Evolutionary conservation across 2,797 vertebrate species (phyloP).

Genomic region (Chromobotia macracanthus): DNA sequence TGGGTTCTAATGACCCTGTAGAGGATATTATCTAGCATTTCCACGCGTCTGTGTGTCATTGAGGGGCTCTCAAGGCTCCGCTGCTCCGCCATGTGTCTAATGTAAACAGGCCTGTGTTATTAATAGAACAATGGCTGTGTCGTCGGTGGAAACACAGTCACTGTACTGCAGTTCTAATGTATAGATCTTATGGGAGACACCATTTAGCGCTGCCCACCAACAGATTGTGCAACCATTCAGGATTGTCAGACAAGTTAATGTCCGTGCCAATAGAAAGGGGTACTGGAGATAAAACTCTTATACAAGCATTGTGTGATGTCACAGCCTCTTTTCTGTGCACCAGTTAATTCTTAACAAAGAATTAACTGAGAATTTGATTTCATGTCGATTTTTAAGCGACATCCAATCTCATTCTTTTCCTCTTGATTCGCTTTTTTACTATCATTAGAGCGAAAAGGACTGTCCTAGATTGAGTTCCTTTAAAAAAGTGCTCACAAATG

Average conservation of each 20-base stretch:
- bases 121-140: constrained; percentile 34
- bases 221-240: neutral
- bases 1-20: neutral
- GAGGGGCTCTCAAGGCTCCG: constrained; percentile 28
- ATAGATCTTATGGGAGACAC: constrained; percentile 29
- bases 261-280: neutral
- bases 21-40: constrained; percentile 30
- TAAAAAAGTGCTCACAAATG: neutral
- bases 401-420: neutral
- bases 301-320: too few relatives aligned
- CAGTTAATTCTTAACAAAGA: too few relatives aligned
- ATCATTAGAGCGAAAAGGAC: neutral
- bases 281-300: too few relatives aligned
- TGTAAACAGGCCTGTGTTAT: constrained; percentile 46
- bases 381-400: neutral
- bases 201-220: neutral
- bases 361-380: neutral
- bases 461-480: neutral
- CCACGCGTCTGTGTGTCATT: neutral
- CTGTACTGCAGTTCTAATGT: too few relatives aligned
- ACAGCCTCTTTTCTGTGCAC: too few relatives aligned
- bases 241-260: neutral
- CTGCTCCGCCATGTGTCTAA: constrained; percentile 17
- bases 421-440: neutral
- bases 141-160: constrained; percentile 39